phyloP scores from a whole-genome alignment of 2,113 vertebrate species.

The Eclectus roratus region DNA sequence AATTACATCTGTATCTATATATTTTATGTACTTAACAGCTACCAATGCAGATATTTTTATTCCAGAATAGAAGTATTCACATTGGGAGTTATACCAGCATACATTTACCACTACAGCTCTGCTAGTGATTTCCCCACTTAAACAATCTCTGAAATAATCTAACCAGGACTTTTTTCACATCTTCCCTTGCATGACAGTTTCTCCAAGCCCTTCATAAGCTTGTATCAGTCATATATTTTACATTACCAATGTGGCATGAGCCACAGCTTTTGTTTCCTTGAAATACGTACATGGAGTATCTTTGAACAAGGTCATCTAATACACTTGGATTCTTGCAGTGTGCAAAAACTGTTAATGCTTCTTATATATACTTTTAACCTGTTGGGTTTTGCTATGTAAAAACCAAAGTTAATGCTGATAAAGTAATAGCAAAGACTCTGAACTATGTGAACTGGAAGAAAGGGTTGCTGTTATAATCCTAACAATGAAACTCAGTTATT shows the following conservation, averaged over 20 bases:
- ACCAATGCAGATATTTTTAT: neutral
- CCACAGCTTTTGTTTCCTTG: neutral
- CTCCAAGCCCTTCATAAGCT: neutral
- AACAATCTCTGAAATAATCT: neutral
- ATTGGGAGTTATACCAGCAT: neutral
- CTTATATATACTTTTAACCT: neutral
- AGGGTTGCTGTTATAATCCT: neutral
- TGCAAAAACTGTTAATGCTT: neutral
- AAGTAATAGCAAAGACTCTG: neutral
- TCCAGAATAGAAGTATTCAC: slow-evolving; percentile 21
- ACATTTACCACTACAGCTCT: neutral
- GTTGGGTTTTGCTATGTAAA: neutral
- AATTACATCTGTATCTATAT: neutral
- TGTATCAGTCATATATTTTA: neutral
- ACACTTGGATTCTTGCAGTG: neutral
- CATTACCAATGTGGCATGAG: neutral
- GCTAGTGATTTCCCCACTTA: neutral
- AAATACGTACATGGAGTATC: neutral
- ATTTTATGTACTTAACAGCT: neutral
- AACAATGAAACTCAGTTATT: neutral
- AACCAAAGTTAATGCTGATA: neutral
- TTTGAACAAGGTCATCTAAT: neutral
- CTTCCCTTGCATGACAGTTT: neutral
- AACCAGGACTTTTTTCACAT: neutral
- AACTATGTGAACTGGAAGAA: neutral